Percentiles rank a stretch among this genome's conserved stretches.
Evolutionary conservation across 2,797 vertebrate genomes (phyloP).

Genomic region (Sphenopsis melanotis): DNA sequence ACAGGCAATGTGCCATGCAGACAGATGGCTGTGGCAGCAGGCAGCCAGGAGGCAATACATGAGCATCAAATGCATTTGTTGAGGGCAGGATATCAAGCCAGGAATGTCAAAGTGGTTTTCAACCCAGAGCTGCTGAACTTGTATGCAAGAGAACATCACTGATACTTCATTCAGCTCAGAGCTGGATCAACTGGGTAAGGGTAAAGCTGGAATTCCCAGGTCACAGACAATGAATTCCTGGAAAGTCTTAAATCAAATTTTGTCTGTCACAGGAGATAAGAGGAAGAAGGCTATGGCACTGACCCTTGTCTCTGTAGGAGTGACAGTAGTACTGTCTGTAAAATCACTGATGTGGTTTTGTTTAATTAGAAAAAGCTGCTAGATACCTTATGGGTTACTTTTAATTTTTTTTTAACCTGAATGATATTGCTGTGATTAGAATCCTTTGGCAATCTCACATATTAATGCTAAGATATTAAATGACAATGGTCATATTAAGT

Average conservation of each 20-base stretch:
- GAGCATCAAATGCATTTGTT: constrained; percentile 48
- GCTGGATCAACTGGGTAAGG: background rate
- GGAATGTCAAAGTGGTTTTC: background rate
- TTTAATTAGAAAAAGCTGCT: background rate
- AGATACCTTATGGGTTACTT: background rate
- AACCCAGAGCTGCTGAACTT: background rate
- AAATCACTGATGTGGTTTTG: background rate
- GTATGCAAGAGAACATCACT: background rate
- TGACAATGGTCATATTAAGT: background rate
- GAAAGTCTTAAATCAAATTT: background rate
- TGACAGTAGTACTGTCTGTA: background rate
- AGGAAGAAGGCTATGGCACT: background rate
- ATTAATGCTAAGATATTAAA: background rate
- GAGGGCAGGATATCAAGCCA: constrained; percentile 36
- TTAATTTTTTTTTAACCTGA: background rate
- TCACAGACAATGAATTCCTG: background rate
- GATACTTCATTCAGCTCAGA: background rate
- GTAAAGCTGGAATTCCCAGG: background rate
- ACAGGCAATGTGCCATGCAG: constrained; percentile 17
- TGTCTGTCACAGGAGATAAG: background rate
- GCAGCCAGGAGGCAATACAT: constrained; percentile 32
- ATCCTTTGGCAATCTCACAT: background rate
- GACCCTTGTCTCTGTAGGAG: background rate
- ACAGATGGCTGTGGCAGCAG: constrained; percentile 52
- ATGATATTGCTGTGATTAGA: background rate